Evolutionary conservation across 1,140 invertebrate species (phyloP), one percentile per base, ranked within the genome.

Genomic region (Mesaphorura yosii): DNA sequence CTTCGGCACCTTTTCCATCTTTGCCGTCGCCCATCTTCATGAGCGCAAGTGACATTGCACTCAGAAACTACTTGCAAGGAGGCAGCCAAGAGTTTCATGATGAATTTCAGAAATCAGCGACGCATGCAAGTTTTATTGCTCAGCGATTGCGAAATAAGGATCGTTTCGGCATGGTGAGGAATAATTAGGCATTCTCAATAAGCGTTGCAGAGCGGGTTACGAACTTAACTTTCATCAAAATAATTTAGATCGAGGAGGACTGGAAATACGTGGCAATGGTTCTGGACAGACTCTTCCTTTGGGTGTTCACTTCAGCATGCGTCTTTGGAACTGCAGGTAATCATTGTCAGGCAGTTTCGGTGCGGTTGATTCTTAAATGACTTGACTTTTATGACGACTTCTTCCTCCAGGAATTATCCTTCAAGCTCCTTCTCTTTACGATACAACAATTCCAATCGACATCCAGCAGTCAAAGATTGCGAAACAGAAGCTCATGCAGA

Each of bases 251-350:
- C 57, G 86, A 88, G 69, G 88, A 92, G 72, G 94, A 98, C 73
- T 99, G 95, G 95, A 95, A 95, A 68, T 98, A 96, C 72, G 91
- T 98, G 42, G 94, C 94, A 25, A 78, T 79, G 75, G 78, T 82
- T 2, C 76, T 98, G 67, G 95, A 98, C 74, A 80, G 95, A 64
- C 79, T 98, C 63, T 96, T 98, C 72, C 79, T 99, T 48, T 96
- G 89, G 81, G 81, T 95, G 65, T 99, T 98, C 74, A 87, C 92
- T 64, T 76, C 89, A 61, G 88, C 89, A 52, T 95, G 92, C 71
- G 75, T 98, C 46, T 72, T 91, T 39, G 95, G 88, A 40, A 91
- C 88, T 22, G 83, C 80, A 46, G 75, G 88, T 55, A n/a, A n/a
- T n/a, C n/a, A n/a, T n/a, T n/a, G n/a, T n/a, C n/a, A n/a, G n/a